Conservation (phyloP, 2,888 invertebrate species). For the Pheosia gnoma region DNA sequence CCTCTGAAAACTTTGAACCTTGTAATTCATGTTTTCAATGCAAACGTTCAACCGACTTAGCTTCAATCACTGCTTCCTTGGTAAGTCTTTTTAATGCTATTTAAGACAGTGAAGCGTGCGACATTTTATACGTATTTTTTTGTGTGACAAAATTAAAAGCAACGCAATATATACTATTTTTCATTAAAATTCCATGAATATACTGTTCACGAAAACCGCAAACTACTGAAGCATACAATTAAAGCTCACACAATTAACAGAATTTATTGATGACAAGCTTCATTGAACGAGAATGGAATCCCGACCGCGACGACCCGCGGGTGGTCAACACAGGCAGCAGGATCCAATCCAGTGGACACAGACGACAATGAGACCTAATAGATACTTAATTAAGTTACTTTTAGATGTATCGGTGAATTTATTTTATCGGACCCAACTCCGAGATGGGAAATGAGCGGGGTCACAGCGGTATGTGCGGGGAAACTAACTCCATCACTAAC, state of each 20-base stretch:
- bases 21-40: no score
- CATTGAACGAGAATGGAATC: slow-evolving; percentile 26
- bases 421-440: slow-evolving; percentile 35
- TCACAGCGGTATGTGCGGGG: slow-evolving; percentile 17
- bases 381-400: slow-evolving; percentile 43
- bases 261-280: slow-evolving; percentile 44
- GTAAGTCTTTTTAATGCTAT: no score
- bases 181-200: not conserved
- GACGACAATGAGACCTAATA: slow-evolving; percentile 28
- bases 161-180: not conserved
- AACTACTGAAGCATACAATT: slow-evolving; percentile 44
- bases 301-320: slow-evolving; percentile 12
- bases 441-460: slow-evolving; percentile 34
- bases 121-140: no score
- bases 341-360: not conserved
- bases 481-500: slow-evolving; percentile 26
- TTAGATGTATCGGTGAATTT: slow-evolving; percentile 40
- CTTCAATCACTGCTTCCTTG: no score
- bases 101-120: no score
- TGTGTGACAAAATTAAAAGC: no score
- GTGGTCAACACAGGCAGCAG: not conserved
- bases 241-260: slow-evolving; percentile 44
- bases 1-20: no score
- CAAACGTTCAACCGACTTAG: no score
- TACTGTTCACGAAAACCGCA: slow-evolving; percentile 19